Conservation (phyloP, 1,140 invertebrate genomes). For the Centruroides vittatus region DNA sequence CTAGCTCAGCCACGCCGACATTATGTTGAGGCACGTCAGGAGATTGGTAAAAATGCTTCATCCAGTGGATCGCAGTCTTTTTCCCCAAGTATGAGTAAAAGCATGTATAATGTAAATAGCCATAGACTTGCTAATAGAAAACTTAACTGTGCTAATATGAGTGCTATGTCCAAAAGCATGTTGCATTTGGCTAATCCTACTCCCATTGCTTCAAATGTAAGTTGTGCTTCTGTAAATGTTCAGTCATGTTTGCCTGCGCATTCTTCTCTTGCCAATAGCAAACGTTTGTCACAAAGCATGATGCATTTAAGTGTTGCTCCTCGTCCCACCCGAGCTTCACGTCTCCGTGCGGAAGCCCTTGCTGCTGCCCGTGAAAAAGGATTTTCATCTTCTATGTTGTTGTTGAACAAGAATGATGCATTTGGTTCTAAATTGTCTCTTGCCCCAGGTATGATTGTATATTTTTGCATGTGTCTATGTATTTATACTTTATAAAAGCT, state of each 20-base stretch:
- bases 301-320: slow-evolving; percentile 7
- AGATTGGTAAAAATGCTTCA: too few species aligned
- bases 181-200: slow-evolving; percentile 5
- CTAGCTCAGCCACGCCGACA: slow-evolving; percentile 51
- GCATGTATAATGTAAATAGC: slow-evolving; percentile 10
- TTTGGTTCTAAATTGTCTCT: neutral
- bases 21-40: slow-evolving; percentile 14
- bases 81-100: slow-evolving; percentile 14
- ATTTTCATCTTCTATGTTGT: slow-evolving; percentile 2
- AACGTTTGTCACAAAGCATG: slow-evolving; percentile 9
- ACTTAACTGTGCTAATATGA: neutral
- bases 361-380: neutral
- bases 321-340: slow-evolving; percentile 13
- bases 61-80: slow-evolving; percentile 4
- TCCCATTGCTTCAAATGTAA: neutral
- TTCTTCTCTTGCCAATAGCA: neutral
- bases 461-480: neutral
- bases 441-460: slow-evolving; percentile 10
- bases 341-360: slow-evolving; percentile 5
- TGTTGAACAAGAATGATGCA: slow-evolving; percentile 4
- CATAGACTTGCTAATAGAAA: neutral
- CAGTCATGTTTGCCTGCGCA: neutral
- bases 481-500: too few species aligned
- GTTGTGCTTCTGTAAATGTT: neutral
- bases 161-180: slow-evolving; percentile 10